These are phyloP conservation scores for Plagodis pulveraria DNA, from an alignment of 2,888 invertebrate species.

Conservation along the genomic window DNA sequence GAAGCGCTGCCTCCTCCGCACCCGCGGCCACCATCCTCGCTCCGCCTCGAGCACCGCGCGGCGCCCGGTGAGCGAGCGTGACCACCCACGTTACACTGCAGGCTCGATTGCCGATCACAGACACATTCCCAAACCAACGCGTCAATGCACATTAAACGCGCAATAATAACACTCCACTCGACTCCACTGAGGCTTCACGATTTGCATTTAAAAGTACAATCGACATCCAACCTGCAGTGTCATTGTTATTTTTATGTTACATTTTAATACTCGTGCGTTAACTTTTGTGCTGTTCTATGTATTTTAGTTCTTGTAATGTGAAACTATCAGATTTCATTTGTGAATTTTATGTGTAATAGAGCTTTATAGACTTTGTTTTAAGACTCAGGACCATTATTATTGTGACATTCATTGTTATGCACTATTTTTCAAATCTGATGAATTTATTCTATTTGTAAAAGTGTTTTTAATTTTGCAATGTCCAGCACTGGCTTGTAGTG, in stretches of 20 bases:
- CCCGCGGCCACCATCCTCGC: slow-evolving; percentile 79
- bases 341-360: slow-evolving; percentile 67
- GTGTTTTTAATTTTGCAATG: slow-evolving; percentile 63
- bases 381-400: slow-evolving; percentile 81
- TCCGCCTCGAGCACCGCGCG: slow-evolving; percentile 83
- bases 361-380: slow-evolving; percentile 77
- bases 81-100: slow-evolving; percentile 73
- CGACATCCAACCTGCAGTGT: slow-evolving; percentile 74
- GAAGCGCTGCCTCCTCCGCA: slow-evolving; percentile 76
- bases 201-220: slow-evolving; percentile 62
- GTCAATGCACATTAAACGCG: slow-evolving; percentile 36
- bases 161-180: slow-evolving; percentile 18
- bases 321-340: slow-evolving; percentile 56
- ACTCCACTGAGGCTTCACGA: slow-evolving; percentile 40
- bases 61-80: slow-evolving; percentile 82
- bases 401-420: slow-evolving; percentile 63
- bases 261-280: slow-evolving; percentile 71
- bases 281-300: slow-evolving; percentile 76
- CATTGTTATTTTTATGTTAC: slow-evolving; percentile 61
- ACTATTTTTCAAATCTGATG: slow-evolving; percentile 59
- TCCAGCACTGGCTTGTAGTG: slow-evolving; percentile 76
- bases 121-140: slow-evolving; percentile 64
- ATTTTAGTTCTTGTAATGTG: slow-evolving; percentile 63
- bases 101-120: slow-evolving; percentile 59
- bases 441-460: slow-evolving; percentile 50